Conservation (phyloP, 2,113 vertebrate genomes). For the Callithrix jacchus region DNA sequence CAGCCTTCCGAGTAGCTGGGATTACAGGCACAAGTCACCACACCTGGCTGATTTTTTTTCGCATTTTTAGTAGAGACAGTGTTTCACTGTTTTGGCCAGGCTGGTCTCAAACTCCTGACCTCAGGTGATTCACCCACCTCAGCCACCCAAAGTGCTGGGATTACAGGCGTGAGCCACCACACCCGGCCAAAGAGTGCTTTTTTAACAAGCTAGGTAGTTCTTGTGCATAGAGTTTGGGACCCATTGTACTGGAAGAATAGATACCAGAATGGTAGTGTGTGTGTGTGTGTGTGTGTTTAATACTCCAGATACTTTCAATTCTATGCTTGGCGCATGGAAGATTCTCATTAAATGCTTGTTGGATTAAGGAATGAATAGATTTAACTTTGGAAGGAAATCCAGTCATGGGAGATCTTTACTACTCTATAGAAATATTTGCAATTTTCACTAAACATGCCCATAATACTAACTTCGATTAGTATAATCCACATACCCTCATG, state of each 20-base stretch:
- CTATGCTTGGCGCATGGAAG: neutral
- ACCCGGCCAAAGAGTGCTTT: neutral
- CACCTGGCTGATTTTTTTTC: neutral
- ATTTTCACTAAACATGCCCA: constrained; percentile 36
- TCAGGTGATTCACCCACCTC: neutral
- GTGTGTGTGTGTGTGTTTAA: neutral
- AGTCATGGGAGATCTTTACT: neutral
- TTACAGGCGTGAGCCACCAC: too few species aligned
- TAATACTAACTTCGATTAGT: constrained; percentile 45
- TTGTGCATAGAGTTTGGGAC: neutral
- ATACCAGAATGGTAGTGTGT: neutral
- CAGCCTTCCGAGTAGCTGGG: neutral
- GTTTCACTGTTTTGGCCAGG: neutral
- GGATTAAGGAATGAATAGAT: constrained; percentile 53
- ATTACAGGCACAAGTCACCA: neutral
- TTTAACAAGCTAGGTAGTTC: neutral
- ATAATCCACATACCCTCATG: constrained; percentile 6
- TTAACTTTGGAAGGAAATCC: constrained; percentile 50
- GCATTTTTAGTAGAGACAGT: neutral
- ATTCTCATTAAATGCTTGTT: constrained; percentile 16
- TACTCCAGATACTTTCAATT: neutral
- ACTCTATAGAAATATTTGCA: constrained; percentile 27
- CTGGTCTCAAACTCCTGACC: neutral
- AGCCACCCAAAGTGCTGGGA: neutral
- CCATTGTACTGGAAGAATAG: neutral